A percentile compares a stretch with the other conserved stretches of the same genome.
These are phyloP conservation scores for Hyles vespertilio DNA, from an alignment of 1,140 invertebrate species.

Conservation along the genomic window DNA sequence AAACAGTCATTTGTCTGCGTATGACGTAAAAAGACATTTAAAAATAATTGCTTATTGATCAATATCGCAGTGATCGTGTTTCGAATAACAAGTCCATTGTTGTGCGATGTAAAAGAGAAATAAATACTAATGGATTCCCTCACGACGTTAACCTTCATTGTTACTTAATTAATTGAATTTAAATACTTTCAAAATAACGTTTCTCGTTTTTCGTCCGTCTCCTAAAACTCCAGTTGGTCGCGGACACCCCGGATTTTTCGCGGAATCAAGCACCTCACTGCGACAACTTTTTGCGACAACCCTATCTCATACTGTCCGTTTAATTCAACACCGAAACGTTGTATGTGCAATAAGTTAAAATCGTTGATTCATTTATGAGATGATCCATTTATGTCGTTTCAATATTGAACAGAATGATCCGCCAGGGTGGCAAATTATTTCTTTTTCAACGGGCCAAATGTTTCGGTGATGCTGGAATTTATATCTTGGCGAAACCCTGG, in stretches of 20 bases:
- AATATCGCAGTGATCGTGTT: too few species aligned
- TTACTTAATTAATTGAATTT: too few species aligned
- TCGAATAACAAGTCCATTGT: too few species aligned
- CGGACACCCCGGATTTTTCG: constrained; percentile 51
- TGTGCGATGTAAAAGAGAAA: too few species aligned
- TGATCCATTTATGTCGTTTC: constrained; percentile 24
- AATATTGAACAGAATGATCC: constrained; percentile 25
- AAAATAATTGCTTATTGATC: too few species aligned
- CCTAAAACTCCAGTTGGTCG: background rate
- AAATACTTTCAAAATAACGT: too few species aligned
- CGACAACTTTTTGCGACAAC: constrained; percentile 51
- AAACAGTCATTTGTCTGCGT: too few species aligned
- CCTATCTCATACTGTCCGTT: constrained; percentile 41
- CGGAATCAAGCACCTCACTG: constrained; percentile 48
- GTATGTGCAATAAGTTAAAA: background rate
- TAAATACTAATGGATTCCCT: too few species aligned
- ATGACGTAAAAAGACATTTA: too few species aligned
- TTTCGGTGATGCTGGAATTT: constrained; percentile 50
- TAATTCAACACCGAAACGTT: background rate
- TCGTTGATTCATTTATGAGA: constrained; percentile 20
- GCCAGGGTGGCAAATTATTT: constrained; percentile 62
- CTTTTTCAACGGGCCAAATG: constrained; percentile 43
- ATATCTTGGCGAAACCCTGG: constrained; percentile 58
- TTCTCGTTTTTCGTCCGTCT: too few species aligned
- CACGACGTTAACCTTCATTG: too few species aligned